Conservation (phyloP, 2,113 vertebrate genomes). For the Sceloporus undulatus region DNA sequence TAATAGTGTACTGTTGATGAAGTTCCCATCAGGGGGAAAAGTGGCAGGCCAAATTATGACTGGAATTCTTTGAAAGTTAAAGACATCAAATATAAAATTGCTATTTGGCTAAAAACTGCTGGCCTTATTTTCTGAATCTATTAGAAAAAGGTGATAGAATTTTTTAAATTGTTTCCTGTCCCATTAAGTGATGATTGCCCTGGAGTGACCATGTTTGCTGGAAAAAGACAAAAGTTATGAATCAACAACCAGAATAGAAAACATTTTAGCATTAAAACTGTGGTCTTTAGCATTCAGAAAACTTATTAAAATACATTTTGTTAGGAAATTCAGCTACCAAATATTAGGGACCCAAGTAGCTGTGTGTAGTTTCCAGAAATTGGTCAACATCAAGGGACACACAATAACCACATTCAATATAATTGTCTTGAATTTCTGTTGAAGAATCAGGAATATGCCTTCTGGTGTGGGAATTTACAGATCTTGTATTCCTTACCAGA, state of each 20-base stretch:
- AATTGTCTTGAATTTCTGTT: slow-evolving; percentile 15
- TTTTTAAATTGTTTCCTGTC: neutral
- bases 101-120: neutral
- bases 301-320: neutral
- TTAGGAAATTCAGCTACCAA: neutral
- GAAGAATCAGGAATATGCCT: neutral
- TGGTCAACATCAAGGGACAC: slow-evolving; percentile 15
- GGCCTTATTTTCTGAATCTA: neutral
- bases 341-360: neutral
- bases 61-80: neutral
- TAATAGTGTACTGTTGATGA: neutral
- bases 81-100: neutral
- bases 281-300: neutral
- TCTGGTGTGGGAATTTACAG: slow-evolving; percentile 9
- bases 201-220: neutral
- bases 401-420: slow-evolving; percentile 19
- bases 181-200: neutral
- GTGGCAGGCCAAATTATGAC: neutral
- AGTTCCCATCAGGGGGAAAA: neutral
- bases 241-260: neutral
- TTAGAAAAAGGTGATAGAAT: neutral
- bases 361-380: neutral
- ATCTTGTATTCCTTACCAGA: slow-evolving; percentile 2
- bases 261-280: neutral
- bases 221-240: neutral